Base-by-base conservation (phyloP, 2,888 invertebrate genomes). In the Meliscaeva auricollis region DNA sequence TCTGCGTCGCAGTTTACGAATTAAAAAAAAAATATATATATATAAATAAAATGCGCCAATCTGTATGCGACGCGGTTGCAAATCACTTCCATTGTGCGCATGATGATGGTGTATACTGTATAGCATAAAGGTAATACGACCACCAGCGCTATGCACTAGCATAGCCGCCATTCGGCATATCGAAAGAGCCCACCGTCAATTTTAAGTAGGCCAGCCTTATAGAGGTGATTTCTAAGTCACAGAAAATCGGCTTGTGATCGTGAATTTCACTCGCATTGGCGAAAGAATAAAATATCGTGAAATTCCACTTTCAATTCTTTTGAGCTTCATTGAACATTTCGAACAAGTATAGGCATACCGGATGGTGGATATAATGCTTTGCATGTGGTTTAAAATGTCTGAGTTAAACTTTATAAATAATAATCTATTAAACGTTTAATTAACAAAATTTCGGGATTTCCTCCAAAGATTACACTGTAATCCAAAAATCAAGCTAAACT, bases 171-270 rank as follows among this genome's bases (percentile, higher is more conserved):
- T 41, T 66, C 48, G 15, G 48, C 50, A 8, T n/a, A n/a, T 20
- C 54, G 15, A 66, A 2, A 32, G 50, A 66, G 35, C n/a, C 20
- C 22, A 56, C 62, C 75, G 58, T 52, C 48, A 74, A 54, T 35
- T 62, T 15, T 22, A 85, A 85, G 81, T 85, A 81, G 85, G 85
- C 73, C 85, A 85, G 76, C n/a, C 81, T 73, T 38, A 81, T 81
- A 73, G 81, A 73, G 81, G 75, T 85, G 85, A 70, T 76, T 76
- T 76, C 60, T 68, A 81, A 81, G 81, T 62, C 62, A 66, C 52
- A 73, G 64, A 80, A 64, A 79, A 68, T 80, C 70, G 56, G 50
- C 32, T 72, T 79, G 76, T 60, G 76, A 81, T 77, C 73, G 76
- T 85, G 81, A 85, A 85, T 85, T 85, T 85, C 76, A 68, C 85